phyloP scores from a whole-genome alignment of 2,113 vertebrate genomes.

The Herpailurus yagouaroundi region DNA sequence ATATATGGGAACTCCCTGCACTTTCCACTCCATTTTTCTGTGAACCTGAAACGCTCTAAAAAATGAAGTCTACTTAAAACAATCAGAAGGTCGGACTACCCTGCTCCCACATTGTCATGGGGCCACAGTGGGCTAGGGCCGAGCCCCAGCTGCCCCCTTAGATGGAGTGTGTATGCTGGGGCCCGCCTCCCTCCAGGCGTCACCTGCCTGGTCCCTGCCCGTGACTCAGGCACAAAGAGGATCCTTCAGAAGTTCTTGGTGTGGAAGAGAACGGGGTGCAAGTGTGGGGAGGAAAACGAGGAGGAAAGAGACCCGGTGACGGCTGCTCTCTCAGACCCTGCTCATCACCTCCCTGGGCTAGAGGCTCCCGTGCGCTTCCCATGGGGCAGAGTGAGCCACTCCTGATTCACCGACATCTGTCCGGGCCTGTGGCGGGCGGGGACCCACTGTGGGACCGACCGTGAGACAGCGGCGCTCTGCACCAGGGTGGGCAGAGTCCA shows the following conservation, averaged over 20 bases:
- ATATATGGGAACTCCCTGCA: not conserved
- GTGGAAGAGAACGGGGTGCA: not conserved
- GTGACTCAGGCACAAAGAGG: not conserved
- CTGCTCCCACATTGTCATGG: fast-evolving
- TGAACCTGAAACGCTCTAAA: not conserved
- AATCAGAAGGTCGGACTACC: not conserved
- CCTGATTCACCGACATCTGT: not conserved
- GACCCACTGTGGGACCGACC: fast-evolving
- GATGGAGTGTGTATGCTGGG: fast-evolving
- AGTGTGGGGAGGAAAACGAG: fast-evolving
- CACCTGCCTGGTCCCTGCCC: not conserved
- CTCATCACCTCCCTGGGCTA: not conserved
- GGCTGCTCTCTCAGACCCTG: not conserved
- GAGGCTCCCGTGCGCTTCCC: not conserved
- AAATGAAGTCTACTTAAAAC: not conserved
- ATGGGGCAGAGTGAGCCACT: not conserved
- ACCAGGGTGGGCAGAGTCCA: fast-evolving
- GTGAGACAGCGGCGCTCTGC: fast-evolving
- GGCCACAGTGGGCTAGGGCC: fast-evolving
- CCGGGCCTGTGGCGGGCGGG: not conserved
- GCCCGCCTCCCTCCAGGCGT: not conserved
- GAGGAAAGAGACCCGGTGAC: not conserved
- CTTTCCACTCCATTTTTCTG: not conserved
- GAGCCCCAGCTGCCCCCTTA: fast-evolving
- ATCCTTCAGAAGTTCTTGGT: not conserved